Percentiles rank a stretch among this genome's conserved stretches.
phyloP scores from a whole-genome alignment of 2,888 invertebrate species.

The Dasysyrphus albostriatus region DNA sequence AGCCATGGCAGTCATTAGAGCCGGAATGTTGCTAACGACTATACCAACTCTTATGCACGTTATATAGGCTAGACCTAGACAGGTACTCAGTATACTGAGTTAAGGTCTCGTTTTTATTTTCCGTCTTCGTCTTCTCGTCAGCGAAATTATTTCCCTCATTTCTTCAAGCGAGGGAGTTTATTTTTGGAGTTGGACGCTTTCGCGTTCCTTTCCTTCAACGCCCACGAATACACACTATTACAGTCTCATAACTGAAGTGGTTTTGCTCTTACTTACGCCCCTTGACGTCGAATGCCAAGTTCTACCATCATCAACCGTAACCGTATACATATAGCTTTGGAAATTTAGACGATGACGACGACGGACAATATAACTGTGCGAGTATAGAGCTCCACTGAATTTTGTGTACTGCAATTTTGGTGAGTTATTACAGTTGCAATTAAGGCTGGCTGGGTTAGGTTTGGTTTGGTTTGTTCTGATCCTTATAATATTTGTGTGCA shows the following conservation, averaged over 20 bases:
- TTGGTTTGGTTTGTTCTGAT: constrained; percentile 46
- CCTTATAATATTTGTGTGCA: constrained; percentile 13
- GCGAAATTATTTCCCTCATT: constrained; percentile 66
- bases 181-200: constrained; percentile 51
- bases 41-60: constrained; percentile 64
- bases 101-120: constrained; percentile 54
- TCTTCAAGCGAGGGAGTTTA: constrained; percentile 21
- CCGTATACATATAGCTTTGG: not conserved
- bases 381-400: constrained; percentile 24
- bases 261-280: constrained; percentile 69
- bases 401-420: constrained; percentile 73
- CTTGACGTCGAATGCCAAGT: constrained; percentile 74
- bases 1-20: constrained; percentile 63
- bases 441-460: constrained; percentile 69
- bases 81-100: constrained; percentile 44
- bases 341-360: not conserved
- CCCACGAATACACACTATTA: constrained; percentile 59
- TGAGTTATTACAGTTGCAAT: constrained; percentile 75
- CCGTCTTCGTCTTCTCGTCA: constrained; percentile 39
- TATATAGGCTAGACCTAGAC: constrained; percentile 71
- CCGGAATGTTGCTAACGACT: constrained; percentile 48
- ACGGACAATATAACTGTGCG: constrained; percentile 1
- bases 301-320: constrained; percentile 38
- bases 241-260: constrained; percentile 66
- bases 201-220: constrained; percentile 64